A percentile compares a stretch with the other conserved stretches of the same genome.
phyloP scores from a whole-genome alignment of 1,140 invertebrate genomes.

The Cherax quadricarinatus region DNA sequence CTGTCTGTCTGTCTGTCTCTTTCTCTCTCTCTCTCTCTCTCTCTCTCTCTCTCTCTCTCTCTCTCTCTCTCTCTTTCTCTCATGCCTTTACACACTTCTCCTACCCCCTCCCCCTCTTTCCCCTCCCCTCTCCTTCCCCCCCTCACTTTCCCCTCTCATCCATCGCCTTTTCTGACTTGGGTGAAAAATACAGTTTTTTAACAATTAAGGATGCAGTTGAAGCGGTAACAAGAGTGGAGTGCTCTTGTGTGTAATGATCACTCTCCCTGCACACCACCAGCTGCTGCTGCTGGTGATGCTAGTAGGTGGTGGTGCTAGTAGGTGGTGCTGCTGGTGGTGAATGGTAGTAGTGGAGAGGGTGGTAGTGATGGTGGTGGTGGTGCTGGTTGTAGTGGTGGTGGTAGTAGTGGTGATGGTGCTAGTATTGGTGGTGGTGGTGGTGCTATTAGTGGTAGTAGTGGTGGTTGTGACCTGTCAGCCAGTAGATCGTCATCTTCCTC shows the following conservation, averaged over 20 bases:
- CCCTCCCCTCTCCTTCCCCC: neutral
- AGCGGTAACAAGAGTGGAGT: neutral
- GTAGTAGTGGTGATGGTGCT: too few relatives aligned
- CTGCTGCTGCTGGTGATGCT: neutral
- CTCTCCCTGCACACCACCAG: neutral
- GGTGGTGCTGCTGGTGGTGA: too few relatives aligned
- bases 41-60: slow-evolving; percentile 34
- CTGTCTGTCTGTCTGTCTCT: neutral
- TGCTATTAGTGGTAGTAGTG: too few relatives aligned
- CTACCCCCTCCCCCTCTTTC: neutral
- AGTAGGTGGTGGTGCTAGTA: too few relatives aligned
- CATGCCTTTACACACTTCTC: neutral
- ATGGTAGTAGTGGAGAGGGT: too few relatives aligned
- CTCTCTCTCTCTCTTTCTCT: slow-evolving; percentile 2
- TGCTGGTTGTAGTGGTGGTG: too few relatives aligned
- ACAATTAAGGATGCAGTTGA: neutral
- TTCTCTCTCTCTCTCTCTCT: slow-evolving; percentile 24
- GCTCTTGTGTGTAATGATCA: neutral
- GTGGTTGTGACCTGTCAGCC: too few relatives aligned
- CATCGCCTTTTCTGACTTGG: neutral
- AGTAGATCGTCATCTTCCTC: too few relatives aligned
- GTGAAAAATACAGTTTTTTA: neutral
- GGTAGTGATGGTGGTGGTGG: too few relatives aligned
- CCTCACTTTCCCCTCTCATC: neutral
- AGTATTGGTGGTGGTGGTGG: too few relatives aligned